phyloP scores from a whole-genome alignment of 30 jellyfish, hydroid and myxozoan species.

The Cassiopea xamachana region DNA sequence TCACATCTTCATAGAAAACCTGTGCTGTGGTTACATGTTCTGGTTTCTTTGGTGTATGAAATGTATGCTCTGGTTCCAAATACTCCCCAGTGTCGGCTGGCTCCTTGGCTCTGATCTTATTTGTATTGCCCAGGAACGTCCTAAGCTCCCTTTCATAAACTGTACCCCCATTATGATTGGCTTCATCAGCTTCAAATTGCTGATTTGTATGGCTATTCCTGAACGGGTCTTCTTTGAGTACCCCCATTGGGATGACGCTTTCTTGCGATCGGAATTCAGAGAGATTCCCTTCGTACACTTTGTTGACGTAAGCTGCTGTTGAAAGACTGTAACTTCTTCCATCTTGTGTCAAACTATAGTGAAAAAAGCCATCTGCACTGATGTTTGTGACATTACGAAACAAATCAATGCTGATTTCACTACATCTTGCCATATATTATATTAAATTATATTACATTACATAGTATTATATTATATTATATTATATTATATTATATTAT shows the following conservation, averaged over 20 bases:
- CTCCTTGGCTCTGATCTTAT: conserved; percentile 42
- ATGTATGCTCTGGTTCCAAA: conserved; percentile 50
- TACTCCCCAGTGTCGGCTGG: conserved; percentile 47
- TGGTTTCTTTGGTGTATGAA: conserved; percentile 25
- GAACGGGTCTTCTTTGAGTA: conserved; percentile 70
- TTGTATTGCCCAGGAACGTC: conserved; percentile 53
- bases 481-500: not conserved
- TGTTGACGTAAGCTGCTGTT: conserved; percentile 40
- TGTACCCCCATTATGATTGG: not conserved
- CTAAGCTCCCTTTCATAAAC: conserved; percentile 60
- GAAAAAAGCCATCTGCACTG: not conserved
- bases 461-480: not conserved
- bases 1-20: conserved; percentile 41
- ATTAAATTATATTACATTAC: not conserved
- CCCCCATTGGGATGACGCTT: conserved; percentile 39
- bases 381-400: not conserved
- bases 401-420: not conserved
- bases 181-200: conserved; percentile 3
- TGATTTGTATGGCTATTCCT: conserved; percentile 45
- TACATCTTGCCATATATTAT: not conserved
- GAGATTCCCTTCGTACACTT: conserved; percentile 35
- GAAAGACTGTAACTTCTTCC: conserved; percentile 62
- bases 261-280: conserved; percentile 52
- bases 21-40: not conserved
- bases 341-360: conserved; percentile 44